Conservation (phyloP, 2,888 invertebrate species). For the Actias luna region DNA sequence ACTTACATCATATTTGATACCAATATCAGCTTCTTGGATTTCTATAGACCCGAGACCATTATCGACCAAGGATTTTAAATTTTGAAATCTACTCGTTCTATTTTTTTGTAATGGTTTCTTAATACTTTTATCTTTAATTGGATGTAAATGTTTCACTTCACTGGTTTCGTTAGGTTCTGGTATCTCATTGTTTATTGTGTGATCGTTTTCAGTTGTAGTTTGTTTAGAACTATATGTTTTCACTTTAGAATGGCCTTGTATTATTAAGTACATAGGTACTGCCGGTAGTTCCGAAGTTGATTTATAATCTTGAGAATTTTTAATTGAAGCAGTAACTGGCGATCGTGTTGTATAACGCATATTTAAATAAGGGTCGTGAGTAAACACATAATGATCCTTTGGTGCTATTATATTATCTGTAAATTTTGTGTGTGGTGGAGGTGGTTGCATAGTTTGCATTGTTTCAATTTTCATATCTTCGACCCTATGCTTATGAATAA, state of each 20-base stretch:
- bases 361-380: constrained; percentile 69
- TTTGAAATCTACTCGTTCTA: constrained; percentile 58
- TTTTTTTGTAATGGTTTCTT: constrained; percentile 50
- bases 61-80: constrained; percentile 63
- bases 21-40: constrained; percentile 81
- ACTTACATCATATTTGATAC: constrained; percentile 81
- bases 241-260: constrained; percentile 92
- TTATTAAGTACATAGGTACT: constrained; percentile 88
- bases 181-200: constrained; percentile 74
- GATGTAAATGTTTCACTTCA: constrained; percentile 82
- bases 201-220: constrained; percentile 60
- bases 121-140: constrained; percentile 55
- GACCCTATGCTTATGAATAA: constrained; percentile 57
- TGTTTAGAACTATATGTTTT: constrained; percentile 89
- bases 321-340: constrained; percentile 62
- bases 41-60: constrained; percentile 75
- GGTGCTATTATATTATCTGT: constrained; percentile 42
- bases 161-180: constrained; percentile 73
- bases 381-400: constrained; percentile 46
- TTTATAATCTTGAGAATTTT: constrained; percentile 41
- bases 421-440: constrained; percentile 54
- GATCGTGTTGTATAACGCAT: constrained; percentile 76
- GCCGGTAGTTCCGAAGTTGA: constrained; percentile 73
- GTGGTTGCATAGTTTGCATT: constrained; percentile 84
- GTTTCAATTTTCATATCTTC: constrained; percentile 64